Evolutionary conservation across 2,113 vertebrate genomes (phyloP).

Genomic region (Petrocephalus microphthalmus): DNA sequence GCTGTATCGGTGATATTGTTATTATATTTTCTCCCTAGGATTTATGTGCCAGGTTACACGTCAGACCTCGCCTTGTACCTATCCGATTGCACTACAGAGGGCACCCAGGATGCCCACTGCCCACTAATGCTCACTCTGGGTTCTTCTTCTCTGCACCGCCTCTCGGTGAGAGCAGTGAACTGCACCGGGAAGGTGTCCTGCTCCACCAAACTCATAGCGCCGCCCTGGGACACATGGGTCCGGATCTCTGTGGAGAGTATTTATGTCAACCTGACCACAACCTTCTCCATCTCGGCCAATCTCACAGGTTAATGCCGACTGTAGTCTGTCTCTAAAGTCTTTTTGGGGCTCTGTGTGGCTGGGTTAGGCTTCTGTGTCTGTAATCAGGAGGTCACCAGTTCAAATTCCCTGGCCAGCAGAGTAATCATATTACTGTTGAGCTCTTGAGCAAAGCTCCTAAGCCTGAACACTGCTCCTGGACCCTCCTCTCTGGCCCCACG

Average conservation of each 20-base stretch:
- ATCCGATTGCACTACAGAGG: conserved; percentile 50
- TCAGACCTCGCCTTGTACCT: conserved; percentile 66
- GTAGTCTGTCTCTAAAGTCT: background rate
- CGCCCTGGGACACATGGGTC: conserved; percentile 85
- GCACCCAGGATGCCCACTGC: conserved; percentile 44
- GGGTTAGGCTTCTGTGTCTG: no score
- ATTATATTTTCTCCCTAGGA: conserved; percentile 48
- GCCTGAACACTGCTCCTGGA: background rate
- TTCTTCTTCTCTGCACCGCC: conserved; percentile 56
- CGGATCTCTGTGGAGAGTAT: conserved; percentile 68
- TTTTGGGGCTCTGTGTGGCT: no score
- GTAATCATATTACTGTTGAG: no score
- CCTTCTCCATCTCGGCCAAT: conserved; percentile 59
- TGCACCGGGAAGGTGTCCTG: conserved; percentile 61
- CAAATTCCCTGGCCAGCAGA: no score
- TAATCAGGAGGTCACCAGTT: no score
- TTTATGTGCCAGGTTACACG: conserved; percentile 77
- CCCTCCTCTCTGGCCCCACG: background rate
- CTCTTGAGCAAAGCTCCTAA: no score
- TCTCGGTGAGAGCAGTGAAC: conserved; percentile 59
- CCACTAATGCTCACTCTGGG: conserved; percentile 66
- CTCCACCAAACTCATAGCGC: conserved; percentile 57
- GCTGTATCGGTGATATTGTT: background rate
- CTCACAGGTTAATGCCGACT: conserved; percentile 67
- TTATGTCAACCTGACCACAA: conserved; percentile 42